Evolutionary conservation across 1,140 invertebrate genomes (phyloP).

Genomic region (Lethocerus indicus): DNA sequence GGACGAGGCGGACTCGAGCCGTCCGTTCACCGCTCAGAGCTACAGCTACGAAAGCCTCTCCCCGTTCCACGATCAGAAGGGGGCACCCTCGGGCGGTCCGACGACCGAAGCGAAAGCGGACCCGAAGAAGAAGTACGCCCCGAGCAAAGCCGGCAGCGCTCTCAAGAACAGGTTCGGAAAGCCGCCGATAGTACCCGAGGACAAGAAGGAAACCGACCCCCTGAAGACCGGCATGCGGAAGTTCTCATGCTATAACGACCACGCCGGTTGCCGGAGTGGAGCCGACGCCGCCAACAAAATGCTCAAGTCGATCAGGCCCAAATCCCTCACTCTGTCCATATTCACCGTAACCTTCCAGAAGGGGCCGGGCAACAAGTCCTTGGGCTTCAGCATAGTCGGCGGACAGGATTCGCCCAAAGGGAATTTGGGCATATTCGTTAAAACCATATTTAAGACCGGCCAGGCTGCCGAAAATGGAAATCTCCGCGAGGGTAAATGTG

Average conservation of each 20-base stretch:
- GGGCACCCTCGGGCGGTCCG: neutral
- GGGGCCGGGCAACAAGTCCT: constrained; percentile 63
- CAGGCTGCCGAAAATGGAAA: constrained; percentile 72
- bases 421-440: constrained; percentile 74
- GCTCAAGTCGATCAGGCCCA: constrained; percentile 31
- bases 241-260: constrained; percentile 20
- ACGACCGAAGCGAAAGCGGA: neutral
- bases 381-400: constrained; percentile 86
- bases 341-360: constrained; percentile 66
- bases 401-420: constrained; percentile 77
- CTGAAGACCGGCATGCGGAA: constrained; percentile 22
- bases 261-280: neutral
- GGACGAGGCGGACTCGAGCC: constrained; percentile 45
- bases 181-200: constrained; percentile 12
- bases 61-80: neutral
- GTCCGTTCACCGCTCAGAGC: constrained; percentile 32
- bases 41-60: constrained; percentile 6
- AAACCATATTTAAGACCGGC: constrained; percentile 72
- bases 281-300: neutral
- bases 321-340: constrained; percentile 45
- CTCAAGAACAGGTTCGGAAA: neutral
- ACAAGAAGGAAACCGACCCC: constrained; percentile 13
- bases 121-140: neutral
- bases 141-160: neutral
- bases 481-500: constrained; percentile 51